Conservation (phyloP, 2,113 vertebrate genomes). For the Onychostoma macrolepis region DNA sequence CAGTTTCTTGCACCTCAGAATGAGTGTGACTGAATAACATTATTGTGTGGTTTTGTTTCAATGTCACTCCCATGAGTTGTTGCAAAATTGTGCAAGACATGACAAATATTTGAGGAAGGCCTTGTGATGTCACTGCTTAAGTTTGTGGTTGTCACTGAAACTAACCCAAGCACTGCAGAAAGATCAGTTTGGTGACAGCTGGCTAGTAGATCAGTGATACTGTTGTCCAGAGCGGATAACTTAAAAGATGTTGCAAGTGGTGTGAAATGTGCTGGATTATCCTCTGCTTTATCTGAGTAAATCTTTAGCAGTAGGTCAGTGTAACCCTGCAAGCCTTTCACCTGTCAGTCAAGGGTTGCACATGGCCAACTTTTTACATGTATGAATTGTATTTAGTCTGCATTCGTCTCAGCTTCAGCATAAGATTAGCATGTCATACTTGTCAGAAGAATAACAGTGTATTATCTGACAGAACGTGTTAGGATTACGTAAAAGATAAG, state of each 20-base stretch:
- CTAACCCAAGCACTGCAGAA: neutral
- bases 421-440: neutral
- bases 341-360: conserved; percentile 10
- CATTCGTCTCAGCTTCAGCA: neutral
- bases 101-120: neutral
- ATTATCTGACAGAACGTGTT: conserved; percentile 1
- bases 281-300: neutral
- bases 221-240: neutral
- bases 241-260: conserved; percentile 22
- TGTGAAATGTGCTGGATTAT: conserved; percentile 37
- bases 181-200: neutral
- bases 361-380: neutral
- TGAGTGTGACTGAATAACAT: neutral
- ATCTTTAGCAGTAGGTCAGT: conserved; percentile 9
- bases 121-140: conserved; percentile 4
- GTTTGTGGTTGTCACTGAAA: conserved; percentile 2
- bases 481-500: conserved; percentile 29
- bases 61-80: conserved; percentile 1
- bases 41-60: neutral
- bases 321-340: conserved; percentile 11
- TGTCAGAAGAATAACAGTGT: neutral
- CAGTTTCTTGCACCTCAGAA: neutral
- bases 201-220: neutral
- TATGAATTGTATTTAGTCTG: neutral
- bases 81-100: conserved; percentile 22